phyloP scores from a whole-genome alignment of 2,888 invertebrate genomes.

The Chloroclysta siterata region DNA sequence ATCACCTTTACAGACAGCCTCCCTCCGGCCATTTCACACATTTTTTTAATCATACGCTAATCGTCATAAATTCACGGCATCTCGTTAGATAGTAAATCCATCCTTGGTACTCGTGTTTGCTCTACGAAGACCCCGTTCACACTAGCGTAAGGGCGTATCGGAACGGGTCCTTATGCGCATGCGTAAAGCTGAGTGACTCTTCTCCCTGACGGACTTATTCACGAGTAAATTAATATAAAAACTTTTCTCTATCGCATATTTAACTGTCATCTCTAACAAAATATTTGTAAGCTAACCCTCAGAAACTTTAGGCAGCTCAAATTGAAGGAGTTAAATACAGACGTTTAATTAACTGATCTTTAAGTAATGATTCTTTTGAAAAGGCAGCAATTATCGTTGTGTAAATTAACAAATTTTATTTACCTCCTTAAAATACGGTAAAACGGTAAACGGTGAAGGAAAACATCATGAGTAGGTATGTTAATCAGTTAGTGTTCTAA shows the following conservation, averaged over 20 bases:
- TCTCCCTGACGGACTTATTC: slow-evolving; percentile 79
- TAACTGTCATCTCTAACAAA: slow-evolving; percentile 78
- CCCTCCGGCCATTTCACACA: slow-evolving; percentile 58
- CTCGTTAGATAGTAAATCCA: slow-evolving; percentile 59
- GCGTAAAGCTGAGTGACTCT: slow-evolving; percentile 79
- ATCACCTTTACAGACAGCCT: slow-evolving; percentile 45
- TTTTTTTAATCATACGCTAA: slow-evolving; percentile 61
- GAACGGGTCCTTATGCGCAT: slow-evolving; percentile 69
- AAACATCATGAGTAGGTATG: too few species aligned
- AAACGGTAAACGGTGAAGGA: too few species aligned
- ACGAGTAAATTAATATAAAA: slow-evolving; percentile 84
- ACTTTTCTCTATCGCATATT: slow-evolving; percentile 76
- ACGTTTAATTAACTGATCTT: neutral
- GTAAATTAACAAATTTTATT: too few species aligned
- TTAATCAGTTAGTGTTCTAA: too few species aligned
- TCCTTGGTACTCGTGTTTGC: slow-evolving; percentile 55
- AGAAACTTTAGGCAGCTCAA: slow-evolving; percentile 38
- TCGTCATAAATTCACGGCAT: slow-evolving; percentile 50
- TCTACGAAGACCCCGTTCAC: slow-evolving; percentile 60
- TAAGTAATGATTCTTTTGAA: too few species aligned
- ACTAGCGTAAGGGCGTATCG: slow-evolving; percentile 78
- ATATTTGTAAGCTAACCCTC: slow-evolving; percentile 58
- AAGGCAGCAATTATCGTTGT: neutral
- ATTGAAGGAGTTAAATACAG: slow-evolving; percentile 39
- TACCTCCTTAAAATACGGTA: too few species aligned